Percentiles rank a stretch among this genome's conserved stretches.
Conservation (phyloP, 2,113 vertebrate genomes). For the Poeciliopsis retropinna region DNA sequence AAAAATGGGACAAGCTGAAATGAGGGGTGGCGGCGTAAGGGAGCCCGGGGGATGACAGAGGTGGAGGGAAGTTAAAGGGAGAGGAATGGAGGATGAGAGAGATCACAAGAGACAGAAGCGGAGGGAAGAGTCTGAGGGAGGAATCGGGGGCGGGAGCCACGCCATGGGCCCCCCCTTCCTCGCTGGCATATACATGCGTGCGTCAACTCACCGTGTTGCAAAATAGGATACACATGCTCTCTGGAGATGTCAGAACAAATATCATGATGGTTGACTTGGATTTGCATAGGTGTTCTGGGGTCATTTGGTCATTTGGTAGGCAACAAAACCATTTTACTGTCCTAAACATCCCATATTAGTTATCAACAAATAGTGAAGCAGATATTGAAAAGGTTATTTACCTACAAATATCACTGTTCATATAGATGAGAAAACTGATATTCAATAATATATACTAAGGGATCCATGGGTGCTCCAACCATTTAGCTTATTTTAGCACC, state of each 20-base stretch:
- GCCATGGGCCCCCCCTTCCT: conserved; percentile 58
- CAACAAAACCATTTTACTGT: conserved; percentile 4
- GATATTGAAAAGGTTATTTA: background rate
- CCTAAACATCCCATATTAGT: background rate
- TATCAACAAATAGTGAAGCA: background rate
- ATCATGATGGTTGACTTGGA: conserved; percentile 53
- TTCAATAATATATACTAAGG: too few species aligned
- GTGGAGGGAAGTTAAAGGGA: conserved; percentile 43
- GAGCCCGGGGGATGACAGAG: background rate
- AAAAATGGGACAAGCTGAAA: conserved; percentile 14
- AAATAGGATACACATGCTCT: conserved; percentile 71
- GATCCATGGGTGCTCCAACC: too few species aligned
- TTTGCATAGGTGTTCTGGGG: conserved; percentile 57
- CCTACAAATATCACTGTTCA: background rate
- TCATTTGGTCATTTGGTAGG: conserved; percentile 26
- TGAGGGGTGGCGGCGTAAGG: background rate
- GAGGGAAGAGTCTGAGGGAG: conserved; percentile 36
- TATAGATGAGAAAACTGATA: too few species aligned
- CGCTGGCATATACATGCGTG: conserved; percentile 46
- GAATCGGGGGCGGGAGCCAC: conserved; percentile 10
- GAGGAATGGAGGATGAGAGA: conserved; percentile 57
- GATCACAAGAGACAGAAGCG: conserved; percentile 57
- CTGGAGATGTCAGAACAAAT: conserved; percentile 69
- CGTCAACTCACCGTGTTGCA: conserved; percentile 71
- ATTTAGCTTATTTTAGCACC: background rate